Evolutionary conservation across 2,797 vertebrate genomes (phyloP).

Genomic region (Morus bassanus): DNA sequence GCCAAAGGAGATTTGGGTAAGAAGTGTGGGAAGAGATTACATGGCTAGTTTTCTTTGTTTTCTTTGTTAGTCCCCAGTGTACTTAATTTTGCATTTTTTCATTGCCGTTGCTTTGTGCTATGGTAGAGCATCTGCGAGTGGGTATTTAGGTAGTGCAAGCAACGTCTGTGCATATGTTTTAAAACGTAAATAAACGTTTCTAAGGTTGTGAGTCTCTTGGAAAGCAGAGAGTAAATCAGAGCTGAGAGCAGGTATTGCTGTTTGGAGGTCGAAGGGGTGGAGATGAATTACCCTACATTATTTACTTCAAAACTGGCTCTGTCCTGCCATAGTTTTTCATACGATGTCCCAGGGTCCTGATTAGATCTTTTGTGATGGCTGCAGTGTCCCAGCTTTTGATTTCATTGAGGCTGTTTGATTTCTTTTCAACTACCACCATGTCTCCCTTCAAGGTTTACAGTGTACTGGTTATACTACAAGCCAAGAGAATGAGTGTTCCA

Average conservation of each 20-base stretch:
- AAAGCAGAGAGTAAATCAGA: background rate
- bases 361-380: background rate
- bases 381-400: background rate
- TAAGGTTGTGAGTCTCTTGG: background rate
- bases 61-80: conserved; percentile 27
- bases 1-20: conserved; percentile 57
- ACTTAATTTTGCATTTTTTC: background rate
- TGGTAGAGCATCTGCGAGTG: background rate
- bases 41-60: conserved; percentile 29
- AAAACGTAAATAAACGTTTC: background rate
- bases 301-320: background rate
- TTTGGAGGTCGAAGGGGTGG: background rate
- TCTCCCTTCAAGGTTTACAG: background rate
- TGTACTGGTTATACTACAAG: background rate
- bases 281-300: background rate
- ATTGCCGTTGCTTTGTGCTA: background rate
- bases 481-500: background rate
- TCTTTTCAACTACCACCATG: background rate
- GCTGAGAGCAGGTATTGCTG: background rate
- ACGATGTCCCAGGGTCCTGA: background rate
- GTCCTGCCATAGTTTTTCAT: background rate
- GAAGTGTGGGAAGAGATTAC: conserved; percentile 66
- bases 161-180: background rate
- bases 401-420: background rate
- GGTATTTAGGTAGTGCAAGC: background rate